Evolutionary conservation across 2,113 vertebrate genomes (phyloP).

Genomic region (Pantherophis guttatus): DNA sequence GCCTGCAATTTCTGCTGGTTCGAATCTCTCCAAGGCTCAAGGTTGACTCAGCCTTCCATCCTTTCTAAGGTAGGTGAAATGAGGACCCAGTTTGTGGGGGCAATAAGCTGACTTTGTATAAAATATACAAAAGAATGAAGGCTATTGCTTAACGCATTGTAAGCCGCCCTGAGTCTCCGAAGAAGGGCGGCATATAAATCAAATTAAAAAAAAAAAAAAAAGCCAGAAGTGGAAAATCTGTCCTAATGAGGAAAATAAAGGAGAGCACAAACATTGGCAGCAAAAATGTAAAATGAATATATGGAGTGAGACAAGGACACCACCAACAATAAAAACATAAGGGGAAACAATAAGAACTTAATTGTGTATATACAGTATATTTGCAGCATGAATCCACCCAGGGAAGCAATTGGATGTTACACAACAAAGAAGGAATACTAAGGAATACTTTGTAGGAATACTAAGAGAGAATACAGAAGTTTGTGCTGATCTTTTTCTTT

Average conservation of each 20-base stretch:
- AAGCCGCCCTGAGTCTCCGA: too few species aligned
- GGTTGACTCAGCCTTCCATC: too few species aligned
- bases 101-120: too few species aligned
- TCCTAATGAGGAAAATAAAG: background rate
- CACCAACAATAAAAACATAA: background rate
- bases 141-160: too few species aligned
- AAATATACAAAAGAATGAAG: too few species aligned
- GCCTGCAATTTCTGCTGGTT: too few species aligned
- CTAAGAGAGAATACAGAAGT: background rate
- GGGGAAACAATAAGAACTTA: background rate
- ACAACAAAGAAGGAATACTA: background rate
- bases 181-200: too few species aligned
- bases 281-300: background rate
- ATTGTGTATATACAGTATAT: background rate
- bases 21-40: too few species aligned
- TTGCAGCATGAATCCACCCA: background rate
- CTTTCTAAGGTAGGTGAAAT: too few species aligned
- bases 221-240: background rate
- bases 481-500: background rate
- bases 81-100: too few species aligned
- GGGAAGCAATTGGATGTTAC: background rate
- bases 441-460: too few species aligned
- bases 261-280: background rate
- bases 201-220: too few species aligned
- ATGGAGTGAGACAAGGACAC: background rate